Conservation (phyloP, 1,140 invertebrate species). For the Teleogryllus occipitalis region DNA sequence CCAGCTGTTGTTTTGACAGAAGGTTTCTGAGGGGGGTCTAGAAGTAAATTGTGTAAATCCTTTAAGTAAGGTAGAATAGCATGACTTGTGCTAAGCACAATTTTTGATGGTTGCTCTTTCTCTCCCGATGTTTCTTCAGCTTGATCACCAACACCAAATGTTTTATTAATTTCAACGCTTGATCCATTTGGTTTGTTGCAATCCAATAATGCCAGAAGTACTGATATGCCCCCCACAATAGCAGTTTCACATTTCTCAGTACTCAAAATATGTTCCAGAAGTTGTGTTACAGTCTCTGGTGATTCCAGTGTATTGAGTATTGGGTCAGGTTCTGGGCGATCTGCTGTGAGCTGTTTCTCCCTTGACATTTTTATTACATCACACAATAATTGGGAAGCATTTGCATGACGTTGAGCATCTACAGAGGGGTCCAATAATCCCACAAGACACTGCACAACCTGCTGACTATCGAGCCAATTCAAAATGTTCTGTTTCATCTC, state of each 20-base stretch:
- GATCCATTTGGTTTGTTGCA: constrained; percentile 37
- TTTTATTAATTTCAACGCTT: background rate
- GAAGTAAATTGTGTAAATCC: constrained; percentile 60
- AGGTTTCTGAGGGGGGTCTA: constrained; percentile 61
- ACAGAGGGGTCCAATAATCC: constrained; percentile 65
- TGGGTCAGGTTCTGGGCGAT: constrained; percentile 52
- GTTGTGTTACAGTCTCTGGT: constrained; percentile 51
- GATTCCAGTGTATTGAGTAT: constrained; percentile 61
- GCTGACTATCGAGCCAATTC: constrained; percentile 84
- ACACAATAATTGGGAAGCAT: constrained; percentile 72
- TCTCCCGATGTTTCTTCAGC: constrained; percentile 32
- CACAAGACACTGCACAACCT: constrained; percentile 74
- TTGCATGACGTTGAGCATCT: constrained; percentile 65
- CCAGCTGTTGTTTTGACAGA: constrained; percentile 56
- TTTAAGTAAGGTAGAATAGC: constrained; percentile 58
- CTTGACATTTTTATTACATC: constrained; percentile 66
- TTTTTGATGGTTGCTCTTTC: constrained; percentile 41
- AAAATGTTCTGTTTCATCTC: constrained; percentile 73
- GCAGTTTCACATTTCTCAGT: constrained; percentile 59
- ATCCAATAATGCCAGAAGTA: constrained; percentile 63
- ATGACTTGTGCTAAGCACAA: constrained; percentile 47
- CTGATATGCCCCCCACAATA: constrained; percentile 68
- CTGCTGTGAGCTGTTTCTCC: constrained; percentile 52
- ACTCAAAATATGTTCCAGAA: constrained; percentile 63
- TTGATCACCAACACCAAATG: constrained; percentile 15